phyloP scores from a whole-genome alignment of 2,113 vertebrate species.

The Brachionichthys hirsutus region DNA sequence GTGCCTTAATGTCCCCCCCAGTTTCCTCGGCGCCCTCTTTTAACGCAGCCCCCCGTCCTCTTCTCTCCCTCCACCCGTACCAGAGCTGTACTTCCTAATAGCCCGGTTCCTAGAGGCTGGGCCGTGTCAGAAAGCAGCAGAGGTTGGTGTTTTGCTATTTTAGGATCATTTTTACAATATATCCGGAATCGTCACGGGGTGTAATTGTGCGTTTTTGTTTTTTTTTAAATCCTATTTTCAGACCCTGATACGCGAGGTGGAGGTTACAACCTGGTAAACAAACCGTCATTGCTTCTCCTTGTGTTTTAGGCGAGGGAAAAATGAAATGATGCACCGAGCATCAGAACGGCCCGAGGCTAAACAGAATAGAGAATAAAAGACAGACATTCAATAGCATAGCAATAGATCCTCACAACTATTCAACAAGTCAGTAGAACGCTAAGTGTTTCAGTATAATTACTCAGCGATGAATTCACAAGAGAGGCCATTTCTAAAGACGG shows the following conservation, averaged over 20 bases:
- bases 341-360: slow-evolving; percentile 5
- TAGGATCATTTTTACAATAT: slow-evolving; percentile 57
- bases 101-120: slow-evolving; percentile 96
- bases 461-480: slow-evolving; percentile 37
- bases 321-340: slow-evolving; percentile 18
- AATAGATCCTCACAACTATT: slow-evolving; percentile 1
- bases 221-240: slow-evolving; percentile 82
- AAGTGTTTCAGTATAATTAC: slow-evolving; percentile 52
- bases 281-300: slow-evolving; percentile 71
- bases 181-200: slow-evolving; percentile 57
- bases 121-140: slow-evolving; percentile 95
- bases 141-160: slow-evolving; percentile 83
- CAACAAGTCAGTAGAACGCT: no score
- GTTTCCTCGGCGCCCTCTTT: slow-evolving; percentile 77
- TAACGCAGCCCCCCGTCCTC: slow-evolving; percentile 79
- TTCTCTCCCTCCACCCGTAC: slow-evolving; percentile 74
- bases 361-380: slow-evolving; percentile 7
- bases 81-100: slow-evolving; percentile 99
- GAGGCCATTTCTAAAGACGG: slow-evolving; percentile 46
- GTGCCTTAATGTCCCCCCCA: slow-evolving; percentile 62
- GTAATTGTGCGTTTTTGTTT: slow-evolving; percentile 72
- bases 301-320: slow-evolving; percentile 27
- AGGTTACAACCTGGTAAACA: slow-evolving; percentile 95
- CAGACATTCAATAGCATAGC: slow-evolving; percentile 1
- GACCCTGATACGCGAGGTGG: slow-evolving; percentile 97